Conservation (phyloP, 1,140 invertebrate species). For the Mamestra configurata region DNA sequence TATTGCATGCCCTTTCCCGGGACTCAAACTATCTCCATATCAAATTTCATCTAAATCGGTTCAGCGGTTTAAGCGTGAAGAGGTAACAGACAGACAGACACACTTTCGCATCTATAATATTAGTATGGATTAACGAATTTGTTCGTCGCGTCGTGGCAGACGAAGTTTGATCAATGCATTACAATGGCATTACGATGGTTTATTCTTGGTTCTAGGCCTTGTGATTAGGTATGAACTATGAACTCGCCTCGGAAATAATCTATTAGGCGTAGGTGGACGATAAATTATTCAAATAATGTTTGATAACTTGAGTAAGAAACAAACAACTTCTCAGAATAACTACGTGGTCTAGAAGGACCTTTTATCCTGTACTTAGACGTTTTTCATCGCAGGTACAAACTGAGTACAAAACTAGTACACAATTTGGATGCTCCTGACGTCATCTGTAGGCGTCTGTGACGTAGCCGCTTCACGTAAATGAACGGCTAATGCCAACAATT, state of each 20-base stretch:
- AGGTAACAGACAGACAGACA: no score
- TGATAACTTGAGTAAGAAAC: neutral
- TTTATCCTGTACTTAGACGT: neutral
- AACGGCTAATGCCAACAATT: constrained; percentile 40
- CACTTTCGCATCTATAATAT: no score
- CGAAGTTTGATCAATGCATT: no score
- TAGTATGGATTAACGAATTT: no score
- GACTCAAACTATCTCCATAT: no score
- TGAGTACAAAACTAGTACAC: neutral
- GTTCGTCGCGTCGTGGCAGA: no score
- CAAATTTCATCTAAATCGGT: no score
- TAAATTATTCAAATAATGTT: neutral
- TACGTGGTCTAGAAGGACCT: no score
- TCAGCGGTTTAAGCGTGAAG: no score
- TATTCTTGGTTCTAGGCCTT: neutral
- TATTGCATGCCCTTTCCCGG: no score
- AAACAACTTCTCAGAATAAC: neutral
- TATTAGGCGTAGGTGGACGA: neutral
- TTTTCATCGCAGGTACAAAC: neutral
- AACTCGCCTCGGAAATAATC: neutral
- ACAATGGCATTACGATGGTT: no score
- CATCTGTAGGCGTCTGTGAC: constrained; percentile 21
- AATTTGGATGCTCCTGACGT: constrained; percentile 22
- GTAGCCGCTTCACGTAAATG: constrained; percentile 40
- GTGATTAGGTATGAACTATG: neutral